Percentiles rank a stretch among this genome's conserved stretches.
Conservation (phyloP, 2,888 invertebrate species). For the Orthosia incerta region DNA sequence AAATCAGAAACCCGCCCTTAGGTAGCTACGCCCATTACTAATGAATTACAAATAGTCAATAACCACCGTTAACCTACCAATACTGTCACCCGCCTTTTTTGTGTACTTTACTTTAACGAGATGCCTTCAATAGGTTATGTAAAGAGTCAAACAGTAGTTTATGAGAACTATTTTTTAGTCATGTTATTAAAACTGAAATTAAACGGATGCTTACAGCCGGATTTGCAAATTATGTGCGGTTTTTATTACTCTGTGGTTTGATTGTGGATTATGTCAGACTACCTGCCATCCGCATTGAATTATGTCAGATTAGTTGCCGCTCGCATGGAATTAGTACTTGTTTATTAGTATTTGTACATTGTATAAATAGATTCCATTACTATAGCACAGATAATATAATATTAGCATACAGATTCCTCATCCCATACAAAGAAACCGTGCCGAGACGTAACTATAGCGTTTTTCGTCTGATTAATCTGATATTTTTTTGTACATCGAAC, state of each 20-base stretch:
- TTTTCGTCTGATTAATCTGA: no score
- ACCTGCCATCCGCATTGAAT: no score
- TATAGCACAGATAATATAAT: no score
- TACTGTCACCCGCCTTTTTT: slow-evolving; percentile 56
- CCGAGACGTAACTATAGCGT: no score
- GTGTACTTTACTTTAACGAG: slow-evolving; percentile 55
- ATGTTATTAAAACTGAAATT: neutral
- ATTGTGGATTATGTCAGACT: slow-evolving; percentile 27
- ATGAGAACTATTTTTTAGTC: neutral
- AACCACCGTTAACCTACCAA: slow-evolving; percentile 20
- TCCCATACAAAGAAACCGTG: no score
- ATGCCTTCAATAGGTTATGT: slow-evolving; percentile 29
- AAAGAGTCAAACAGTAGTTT: slow-evolving; percentile 29
- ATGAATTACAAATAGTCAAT: slow-evolving; percentile 30
- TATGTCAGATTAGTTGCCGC: neutral
- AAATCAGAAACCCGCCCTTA: no score
- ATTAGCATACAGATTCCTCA: no score
- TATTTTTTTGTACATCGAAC: no score
- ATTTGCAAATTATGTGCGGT: slow-evolving; percentile 2
- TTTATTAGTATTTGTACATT: no score
- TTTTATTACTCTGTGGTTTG: slow-evolving; percentile 8
- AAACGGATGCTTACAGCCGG: neutral
- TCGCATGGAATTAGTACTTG: no score
- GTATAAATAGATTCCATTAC: no score
- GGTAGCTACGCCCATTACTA: slow-evolving; percentile 5